These are phyloP conservation scores for Pissodes strobi DNA, from an alignment of 1,140 invertebrate species.

Conservation along the genomic window DNA sequence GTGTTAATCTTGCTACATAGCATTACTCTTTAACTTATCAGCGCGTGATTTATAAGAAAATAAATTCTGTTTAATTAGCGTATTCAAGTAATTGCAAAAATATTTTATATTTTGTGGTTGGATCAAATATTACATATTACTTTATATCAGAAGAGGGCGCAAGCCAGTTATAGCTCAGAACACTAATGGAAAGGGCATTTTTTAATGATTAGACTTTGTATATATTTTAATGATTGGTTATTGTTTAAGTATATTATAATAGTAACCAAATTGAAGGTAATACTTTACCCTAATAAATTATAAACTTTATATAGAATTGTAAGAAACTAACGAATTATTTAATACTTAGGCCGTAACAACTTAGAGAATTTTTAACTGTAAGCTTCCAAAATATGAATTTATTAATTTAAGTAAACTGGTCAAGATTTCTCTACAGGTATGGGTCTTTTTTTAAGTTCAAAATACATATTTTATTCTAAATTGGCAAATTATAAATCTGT, in stretches of 20 bases:
- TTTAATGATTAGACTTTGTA: not conserved
- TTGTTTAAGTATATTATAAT: not conserved
- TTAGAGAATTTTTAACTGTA: conserved; percentile 14
- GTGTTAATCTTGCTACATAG: no score
- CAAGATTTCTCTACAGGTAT: not conserved
- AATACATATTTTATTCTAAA: no score
- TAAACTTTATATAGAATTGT: not conserved
- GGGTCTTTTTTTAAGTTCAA: no score
- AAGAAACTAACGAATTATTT: conserved; percentile 22
- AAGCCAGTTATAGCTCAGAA: conserved; percentile 10
- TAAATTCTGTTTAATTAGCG: no score
- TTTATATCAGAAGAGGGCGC: no score
- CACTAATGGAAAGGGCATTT: no score
- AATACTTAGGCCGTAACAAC: not conserved
- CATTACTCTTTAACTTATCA: conserved; percentile 6
- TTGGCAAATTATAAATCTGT: no score
- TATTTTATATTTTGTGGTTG: no score
- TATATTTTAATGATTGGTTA: conserved; percentile 15
- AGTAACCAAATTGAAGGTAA: not conserved
- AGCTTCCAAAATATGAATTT: conserved; percentile 34
- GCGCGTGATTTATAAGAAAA: no score
- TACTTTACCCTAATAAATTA: conserved; percentile 1
- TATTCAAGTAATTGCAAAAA: no score
- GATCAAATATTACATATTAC: no score
- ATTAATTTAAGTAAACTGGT: conserved; percentile 11